These are phyloP conservation scores for Periophthalmus modestus DNA, from an alignment of 2,113 vertebrate species.

Conservation along the genomic window DNA sequence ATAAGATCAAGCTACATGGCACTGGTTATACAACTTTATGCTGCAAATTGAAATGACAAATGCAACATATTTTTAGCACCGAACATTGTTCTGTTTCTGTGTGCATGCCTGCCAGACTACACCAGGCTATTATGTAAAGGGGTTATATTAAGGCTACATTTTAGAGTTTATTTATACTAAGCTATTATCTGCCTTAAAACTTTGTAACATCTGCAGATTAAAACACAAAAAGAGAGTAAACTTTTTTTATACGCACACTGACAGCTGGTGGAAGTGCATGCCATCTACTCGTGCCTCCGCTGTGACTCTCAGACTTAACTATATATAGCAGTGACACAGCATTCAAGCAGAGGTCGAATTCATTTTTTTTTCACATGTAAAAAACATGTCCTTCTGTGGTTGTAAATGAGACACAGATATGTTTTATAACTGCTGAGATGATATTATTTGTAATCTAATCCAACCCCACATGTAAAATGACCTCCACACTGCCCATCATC, in stretches of 20 bases:
- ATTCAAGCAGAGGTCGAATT: conserved; percentile 52
- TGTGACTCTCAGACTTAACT: conserved; percentile 36
- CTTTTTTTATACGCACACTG: background rate
- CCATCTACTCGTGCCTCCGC: conserved; percentile 28
- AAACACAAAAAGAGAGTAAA: background rate
- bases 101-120: conserved; percentile 9
- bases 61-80: conserved; percentile 40
- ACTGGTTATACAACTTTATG: conserved; percentile 13
- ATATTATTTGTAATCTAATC: conserved; percentile 6
- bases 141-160: background rate
- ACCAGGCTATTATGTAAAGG: background rate
- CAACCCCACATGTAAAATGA: background rate
- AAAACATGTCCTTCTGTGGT: background rate
- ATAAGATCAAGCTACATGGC: background rate
- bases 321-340: conserved; percentile 62
- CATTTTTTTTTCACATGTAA: conserved; percentile 26
- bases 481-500: background rate
- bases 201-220: conserved; percentile 4
- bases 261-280: conserved; percentile 9
- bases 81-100: conserved; percentile 26
- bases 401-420: background rate
- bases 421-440: background rate
- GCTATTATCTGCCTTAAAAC: background rate
- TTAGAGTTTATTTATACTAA: background rate
- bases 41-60: conserved; percentile 24